Evolutionary conservation across 2,888 invertebrate genomes (phyloP).

Genomic region (Lingula anatina): DNA sequence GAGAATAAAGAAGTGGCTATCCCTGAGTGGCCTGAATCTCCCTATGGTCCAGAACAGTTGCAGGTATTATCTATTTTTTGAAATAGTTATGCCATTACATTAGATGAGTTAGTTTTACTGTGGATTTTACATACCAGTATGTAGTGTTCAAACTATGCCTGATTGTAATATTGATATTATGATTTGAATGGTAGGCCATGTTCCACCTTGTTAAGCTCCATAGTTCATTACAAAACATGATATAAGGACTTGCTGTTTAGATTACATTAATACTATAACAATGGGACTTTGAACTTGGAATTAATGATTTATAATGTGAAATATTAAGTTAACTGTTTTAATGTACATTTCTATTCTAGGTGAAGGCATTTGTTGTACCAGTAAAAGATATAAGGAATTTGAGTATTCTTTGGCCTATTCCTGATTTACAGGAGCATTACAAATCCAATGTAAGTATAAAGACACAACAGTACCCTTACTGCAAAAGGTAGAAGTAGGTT

Average conservation of each 20-base stretch:
- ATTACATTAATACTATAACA: too few relatives aligned
- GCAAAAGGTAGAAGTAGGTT: neutral
- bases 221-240: too few relatives aligned
- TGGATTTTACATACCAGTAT: too few relatives aligned
- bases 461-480: neutral
- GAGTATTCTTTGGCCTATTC: conserved; percentile 82
- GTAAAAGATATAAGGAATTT: conserved; percentile 85
- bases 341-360: conserved; percentile 55
- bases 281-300: too few relatives aligned
- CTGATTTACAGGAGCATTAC: conserved; percentile 76
- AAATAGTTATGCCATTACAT: neutral
- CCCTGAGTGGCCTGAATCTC: conserved; percentile 76
- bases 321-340: too few relatives aligned
- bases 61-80: conserved; percentile 29
- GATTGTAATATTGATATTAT: too few relatives aligned
- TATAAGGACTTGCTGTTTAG: too few relatives aligned
- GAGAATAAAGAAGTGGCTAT: conserved; percentile 69
- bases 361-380: conserved; percentile 73
- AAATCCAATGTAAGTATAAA: conserved; percentile 71
- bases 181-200: too few relatives aligned
- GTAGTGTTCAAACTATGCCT: too few relatives aligned
- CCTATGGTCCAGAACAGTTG: conserved; percentile 71
- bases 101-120: too few relatives aligned
- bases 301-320: too few relatives aligned
- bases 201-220: too few relatives aligned